Conservation (phyloP, 2,888 invertebrate genomes). For the Andricus curvator region DNA sequence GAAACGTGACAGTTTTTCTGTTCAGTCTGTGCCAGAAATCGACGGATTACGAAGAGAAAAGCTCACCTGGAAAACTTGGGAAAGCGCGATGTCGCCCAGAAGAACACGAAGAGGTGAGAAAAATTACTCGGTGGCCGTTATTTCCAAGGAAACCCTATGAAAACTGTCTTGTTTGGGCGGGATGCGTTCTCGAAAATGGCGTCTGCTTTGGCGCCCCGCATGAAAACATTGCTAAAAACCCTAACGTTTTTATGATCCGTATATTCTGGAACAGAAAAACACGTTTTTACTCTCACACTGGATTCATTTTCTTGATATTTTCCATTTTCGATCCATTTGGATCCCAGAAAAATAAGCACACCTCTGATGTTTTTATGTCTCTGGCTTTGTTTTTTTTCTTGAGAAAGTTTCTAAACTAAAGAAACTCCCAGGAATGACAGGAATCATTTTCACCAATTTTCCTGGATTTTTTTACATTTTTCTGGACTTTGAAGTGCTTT, state of each 20-base stretch:
- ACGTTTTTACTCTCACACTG: not conserved
- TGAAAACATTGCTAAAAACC: slow-evolving; percentile 44
- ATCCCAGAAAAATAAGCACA: not conserved
- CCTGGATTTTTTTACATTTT: not conserved
- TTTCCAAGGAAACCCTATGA: slow-evolving; percentile 1
- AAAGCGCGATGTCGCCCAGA: slow-evolving; percentile 61
- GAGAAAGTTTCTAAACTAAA: too few species aligned
- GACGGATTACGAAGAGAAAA: slow-evolving; percentile 35
- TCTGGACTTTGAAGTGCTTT: not conserved
- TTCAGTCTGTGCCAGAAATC: slow-evolving; percentile 21
- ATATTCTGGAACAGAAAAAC: not conserved
- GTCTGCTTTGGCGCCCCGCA: slow-evolving; percentile 62
- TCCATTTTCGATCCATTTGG: not conserved
- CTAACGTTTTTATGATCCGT: not conserved
- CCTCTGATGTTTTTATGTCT: not conserved
- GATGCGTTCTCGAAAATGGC: slow-evolving; percentile 60
- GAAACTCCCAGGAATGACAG: not conserved
- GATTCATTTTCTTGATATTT: not conserved
- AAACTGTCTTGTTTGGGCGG: slow-evolving; percentile 60
- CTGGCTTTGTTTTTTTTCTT: not conserved
- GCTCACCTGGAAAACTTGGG: not conserved
- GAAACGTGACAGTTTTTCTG: slow-evolving; percentile 36
- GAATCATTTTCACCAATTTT: not conserved
- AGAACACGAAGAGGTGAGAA: slow-evolving; percentile 64
- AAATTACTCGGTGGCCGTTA: not conserved